Conservation (phyloP, 2,888 invertebrate genomes). For the Halocaridina rubra region DNA sequence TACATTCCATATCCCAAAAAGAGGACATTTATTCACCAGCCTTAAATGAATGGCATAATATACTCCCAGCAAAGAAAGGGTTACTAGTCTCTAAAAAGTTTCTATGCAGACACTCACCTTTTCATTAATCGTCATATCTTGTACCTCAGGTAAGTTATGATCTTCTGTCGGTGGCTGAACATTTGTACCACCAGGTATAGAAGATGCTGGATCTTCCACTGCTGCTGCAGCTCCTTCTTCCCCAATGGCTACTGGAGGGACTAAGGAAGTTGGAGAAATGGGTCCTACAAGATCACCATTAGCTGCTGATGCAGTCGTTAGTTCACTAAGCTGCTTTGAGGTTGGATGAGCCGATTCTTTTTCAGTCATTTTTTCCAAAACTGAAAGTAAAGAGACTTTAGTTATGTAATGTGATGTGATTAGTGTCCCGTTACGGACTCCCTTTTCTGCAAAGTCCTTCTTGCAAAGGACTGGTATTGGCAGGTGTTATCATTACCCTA, state of each 20-base stretch:
- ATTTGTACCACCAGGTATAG: conserved; percentile 27
- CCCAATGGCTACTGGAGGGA: not conserved
- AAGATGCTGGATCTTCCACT: not conserved
- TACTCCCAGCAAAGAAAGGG: too few relatives aligned
- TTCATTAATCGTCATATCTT: conserved; percentile 23
- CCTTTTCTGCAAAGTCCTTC: too few relatives aligned
- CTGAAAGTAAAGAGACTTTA: conserved; percentile 69
- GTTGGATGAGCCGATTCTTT: conserved; percentile 88
- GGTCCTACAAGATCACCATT: conserved; percentile 49
- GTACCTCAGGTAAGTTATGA: not conserved
- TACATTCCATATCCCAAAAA: too few relatives aligned
- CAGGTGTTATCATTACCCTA: too few relatives aligned
- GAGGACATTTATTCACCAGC: too few relatives aligned
- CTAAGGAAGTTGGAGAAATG: conserved; percentile 18
- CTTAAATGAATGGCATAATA: too few relatives aligned
- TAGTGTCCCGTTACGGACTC: too few relatives aligned
- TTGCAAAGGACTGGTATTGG: too few relatives aligned
- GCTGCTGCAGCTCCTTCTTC: not conserved
- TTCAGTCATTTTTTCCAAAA: conserved; percentile 93
- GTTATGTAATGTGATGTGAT: too few relatives aligned
- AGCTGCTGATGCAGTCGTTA: conserved; percentile 64
- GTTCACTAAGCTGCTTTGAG: conserved; percentile 67
- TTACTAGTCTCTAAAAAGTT: too few relatives aligned
- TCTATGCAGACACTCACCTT: too few relatives aligned
- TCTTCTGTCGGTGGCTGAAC: conserved; percentile 49